Percentiles rank a stretch among this genome's conserved stretches.
phyloP scores from a whole-genome alignment of 2,113 vertebrate species.

The Pionites leucogaster region DNA sequence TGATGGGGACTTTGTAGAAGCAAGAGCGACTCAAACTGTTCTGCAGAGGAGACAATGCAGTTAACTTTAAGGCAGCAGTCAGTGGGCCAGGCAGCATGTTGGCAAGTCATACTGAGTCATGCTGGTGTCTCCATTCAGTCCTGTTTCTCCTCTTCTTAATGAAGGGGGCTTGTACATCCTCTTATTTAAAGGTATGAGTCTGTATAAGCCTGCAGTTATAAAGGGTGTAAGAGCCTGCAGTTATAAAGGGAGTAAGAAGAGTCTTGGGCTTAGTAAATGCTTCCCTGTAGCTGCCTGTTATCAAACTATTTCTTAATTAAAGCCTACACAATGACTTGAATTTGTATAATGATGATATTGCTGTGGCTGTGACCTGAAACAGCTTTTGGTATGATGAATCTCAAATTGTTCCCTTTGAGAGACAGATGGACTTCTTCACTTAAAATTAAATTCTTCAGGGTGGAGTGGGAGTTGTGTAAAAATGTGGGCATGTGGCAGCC shows the following conservation, averaged over 20 bases:
- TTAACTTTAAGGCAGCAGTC: not conserved
- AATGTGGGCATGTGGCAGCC: not conserved
- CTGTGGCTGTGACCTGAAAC: not conserved
- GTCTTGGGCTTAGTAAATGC: not conserved
- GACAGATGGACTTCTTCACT: not conserved
- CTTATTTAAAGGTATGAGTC: not conserved
- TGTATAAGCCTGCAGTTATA: not conserved
- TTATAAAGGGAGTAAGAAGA: not conserved
- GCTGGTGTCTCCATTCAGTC: not conserved
- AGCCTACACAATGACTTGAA: not conserved
- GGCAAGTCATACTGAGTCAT: not conserved
- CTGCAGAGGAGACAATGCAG: not conserved
- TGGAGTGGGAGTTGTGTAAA: not conserved
- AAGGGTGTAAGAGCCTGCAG: not conserved
- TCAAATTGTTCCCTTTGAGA: not conserved
- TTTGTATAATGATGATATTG: not conserved
- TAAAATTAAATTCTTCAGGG: not conserved
- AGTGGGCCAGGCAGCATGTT: not conserved
- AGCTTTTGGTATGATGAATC: not conserved
- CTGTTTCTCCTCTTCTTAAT: not conserved
- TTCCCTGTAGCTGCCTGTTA: not conserved
- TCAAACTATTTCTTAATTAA: not conserved
- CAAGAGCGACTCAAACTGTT: not conserved
- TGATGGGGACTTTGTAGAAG: not conserved
- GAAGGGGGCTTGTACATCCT: accelerated